A percentile compares a stretch with the other conserved stretches of the same genome.
These are phyloP conservation scores for Benitochromis conjunctus DNA, from an alignment of 2,113 vertebrate species.

Conservation along the genomic window DNA sequence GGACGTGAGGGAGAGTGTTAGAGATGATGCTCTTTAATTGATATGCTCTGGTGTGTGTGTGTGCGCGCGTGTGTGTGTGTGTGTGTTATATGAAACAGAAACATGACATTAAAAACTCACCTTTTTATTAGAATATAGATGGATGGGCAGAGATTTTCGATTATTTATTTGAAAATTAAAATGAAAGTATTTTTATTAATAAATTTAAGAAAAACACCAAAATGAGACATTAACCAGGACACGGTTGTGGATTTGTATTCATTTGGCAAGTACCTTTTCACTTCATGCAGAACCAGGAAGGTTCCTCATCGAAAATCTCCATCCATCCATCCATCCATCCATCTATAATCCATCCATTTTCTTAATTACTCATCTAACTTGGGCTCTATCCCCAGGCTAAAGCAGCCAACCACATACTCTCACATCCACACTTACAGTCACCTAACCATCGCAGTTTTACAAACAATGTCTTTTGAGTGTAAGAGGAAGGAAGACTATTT, in stretches of 20 bases:
- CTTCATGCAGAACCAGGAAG: background rate
- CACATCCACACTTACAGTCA: background rate
- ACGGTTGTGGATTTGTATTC: background rate
- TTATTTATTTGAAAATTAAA: background rate
- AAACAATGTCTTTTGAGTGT: background rate
- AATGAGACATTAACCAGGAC: background rate
- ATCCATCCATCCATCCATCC: background rate
- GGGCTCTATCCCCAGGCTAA: background rate
- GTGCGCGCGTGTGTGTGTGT: background rate
- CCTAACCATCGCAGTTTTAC: background rate
- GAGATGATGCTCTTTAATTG: conserved; percentile 62
- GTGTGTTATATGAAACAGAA: background rate
- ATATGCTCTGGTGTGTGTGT: background rate
- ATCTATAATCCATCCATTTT: background rate
- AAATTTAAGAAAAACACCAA: background rate
- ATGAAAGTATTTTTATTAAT: background rate
- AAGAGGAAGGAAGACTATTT: background rate
- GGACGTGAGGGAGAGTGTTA: conserved; percentile 60
- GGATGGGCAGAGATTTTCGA: background rate
- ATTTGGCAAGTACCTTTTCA: fast-evolving
- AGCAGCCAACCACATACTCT: background rate
- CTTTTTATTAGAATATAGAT: background rate
- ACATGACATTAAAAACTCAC: background rate
- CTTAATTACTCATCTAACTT: background rate
- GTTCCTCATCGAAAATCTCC: background rate